A percentile compares a stretch with the other conserved stretches of the same genome.
Conservation (phyloP, 2,888 invertebrate species). For the Sphaerophoria rueppellii region DNA sequence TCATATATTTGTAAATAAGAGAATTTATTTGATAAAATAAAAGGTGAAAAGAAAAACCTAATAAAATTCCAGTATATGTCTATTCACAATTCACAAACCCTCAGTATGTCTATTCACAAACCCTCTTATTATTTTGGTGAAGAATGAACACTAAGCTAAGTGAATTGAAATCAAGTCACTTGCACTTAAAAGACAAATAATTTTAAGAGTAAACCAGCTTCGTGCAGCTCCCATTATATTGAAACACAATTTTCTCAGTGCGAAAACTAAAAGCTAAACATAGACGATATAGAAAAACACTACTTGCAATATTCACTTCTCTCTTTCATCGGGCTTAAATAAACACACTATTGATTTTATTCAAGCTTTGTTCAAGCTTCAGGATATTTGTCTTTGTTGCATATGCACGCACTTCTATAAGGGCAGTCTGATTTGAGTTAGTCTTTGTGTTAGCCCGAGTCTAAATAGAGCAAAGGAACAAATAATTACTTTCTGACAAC, state of each 20-base stretch:
- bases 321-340: conserved; percentile 13
- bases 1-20: too few species aligned
- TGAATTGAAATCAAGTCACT: conserved; percentile 69
- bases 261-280: conserved; percentile 64
- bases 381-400: conserved; percentile 58
- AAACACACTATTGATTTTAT: conserved; percentile 66
- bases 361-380: conserved; percentile 17
- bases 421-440: conserved; percentile 13
- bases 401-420: conserved; percentile 47
- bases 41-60: too few species aligned
- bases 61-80: too few species aligned
- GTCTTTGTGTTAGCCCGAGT: conserved; percentile 56
- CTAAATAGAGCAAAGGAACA: conserved; percentile 65
- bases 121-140: too few species aligned
- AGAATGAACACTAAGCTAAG: conserved; percentile 35
- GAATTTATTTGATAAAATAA: too few species aligned
- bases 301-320: not conserved
- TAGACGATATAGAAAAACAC: conserved; percentile 40
- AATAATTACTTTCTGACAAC: conserved; percentile 66
- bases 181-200: conserved; percentile 61
- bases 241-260: conserved; percentile 26
- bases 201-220: conserved; percentile 36
- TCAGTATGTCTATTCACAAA: too few species aligned
- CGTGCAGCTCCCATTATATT: not conserved
- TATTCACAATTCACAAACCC: too few species aligned